These are phyloP conservation scores for Propithecus coquereli DNA, from an alignment of 2,113 vertebrate species.

Conservation along the genomic window DNA sequence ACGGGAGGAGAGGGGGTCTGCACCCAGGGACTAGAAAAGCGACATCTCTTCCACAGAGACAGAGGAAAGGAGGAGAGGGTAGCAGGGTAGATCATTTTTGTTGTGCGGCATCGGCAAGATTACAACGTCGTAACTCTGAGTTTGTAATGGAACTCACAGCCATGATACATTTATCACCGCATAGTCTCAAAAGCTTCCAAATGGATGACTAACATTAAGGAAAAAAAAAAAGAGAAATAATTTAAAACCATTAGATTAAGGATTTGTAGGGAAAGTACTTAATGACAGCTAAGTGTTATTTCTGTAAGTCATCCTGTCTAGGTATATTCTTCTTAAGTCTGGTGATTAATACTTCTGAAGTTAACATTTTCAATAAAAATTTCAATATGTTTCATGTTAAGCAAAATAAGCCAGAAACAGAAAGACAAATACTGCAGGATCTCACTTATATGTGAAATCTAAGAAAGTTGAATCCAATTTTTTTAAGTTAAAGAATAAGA, in stretches of 20 bases:
- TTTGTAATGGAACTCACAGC: neutral
- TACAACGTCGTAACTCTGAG: neutral
- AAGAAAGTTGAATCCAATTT: neutral
- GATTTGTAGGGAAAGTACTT: neutral
- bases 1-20: neutral
- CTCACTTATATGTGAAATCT: neutral
- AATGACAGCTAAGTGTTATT: neutral
- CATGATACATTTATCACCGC: neutral
- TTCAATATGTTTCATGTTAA: neutral
- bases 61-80: neutral
- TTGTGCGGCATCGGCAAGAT: fast-evolving
- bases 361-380: neutral
- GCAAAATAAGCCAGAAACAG: neutral
- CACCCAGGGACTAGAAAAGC: neutral
- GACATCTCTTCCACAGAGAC: neutral
- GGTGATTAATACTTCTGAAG: neutral
- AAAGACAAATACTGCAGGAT: neutral
- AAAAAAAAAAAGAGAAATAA: neutral
- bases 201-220: neutral
- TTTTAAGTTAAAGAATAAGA: neutral
- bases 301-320: neutral
- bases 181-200: neutral
- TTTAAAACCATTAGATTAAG: neutral
- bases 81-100: neutral
- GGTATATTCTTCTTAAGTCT: neutral